A percentile compares a stretch with the other conserved stretches of the same genome.
phyloP scores from a whole-genome alignment of 2,113 vertebrate genomes.

The Alosa alosa region DNA sequence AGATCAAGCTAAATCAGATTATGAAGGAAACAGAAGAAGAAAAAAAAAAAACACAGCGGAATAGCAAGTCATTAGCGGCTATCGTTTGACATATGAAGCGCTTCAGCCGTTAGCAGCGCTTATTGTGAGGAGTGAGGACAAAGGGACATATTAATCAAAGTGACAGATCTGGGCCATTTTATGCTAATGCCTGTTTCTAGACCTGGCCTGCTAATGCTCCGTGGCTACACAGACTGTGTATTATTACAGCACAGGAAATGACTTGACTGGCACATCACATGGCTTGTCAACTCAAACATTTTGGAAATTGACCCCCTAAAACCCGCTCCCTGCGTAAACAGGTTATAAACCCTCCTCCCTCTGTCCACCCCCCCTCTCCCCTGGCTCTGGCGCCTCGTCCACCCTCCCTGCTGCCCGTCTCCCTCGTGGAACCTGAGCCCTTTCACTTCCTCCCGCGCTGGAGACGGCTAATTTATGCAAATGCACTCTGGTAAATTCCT shows the following conservation, averaged over 20 bases:
- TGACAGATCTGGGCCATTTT: conserved; percentile 87
- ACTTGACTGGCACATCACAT: conserved; percentile 79
- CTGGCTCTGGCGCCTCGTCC: not conserved
- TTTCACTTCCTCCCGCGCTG: conserved; percentile 43
- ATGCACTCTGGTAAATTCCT: conserved; percentile 59
- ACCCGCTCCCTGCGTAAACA: conserved; percentile 53
- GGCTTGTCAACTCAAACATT: conserved; percentile 56
- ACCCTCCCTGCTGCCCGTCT: not conserved
- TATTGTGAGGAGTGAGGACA: conserved; percentile 84
- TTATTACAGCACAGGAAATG: conserved; percentile 83
- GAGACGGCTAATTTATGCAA: conserved; percentile 66
- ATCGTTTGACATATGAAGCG: conserved; percentile 82
- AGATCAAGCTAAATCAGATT: not conserved
- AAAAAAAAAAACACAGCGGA: conserved; percentile 81
- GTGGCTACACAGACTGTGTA: conserved; percentile 75
- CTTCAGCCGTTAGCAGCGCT: conserved; percentile 84
- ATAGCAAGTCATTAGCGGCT: conserved; percentile 80
- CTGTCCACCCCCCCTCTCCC: not conserved
- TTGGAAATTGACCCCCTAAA: conserved; percentile 44
- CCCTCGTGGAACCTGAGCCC: conserved; percentile 31
- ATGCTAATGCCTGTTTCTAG: conserved; percentile 77
- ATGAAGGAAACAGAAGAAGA: conserved; percentile 74
- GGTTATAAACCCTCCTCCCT: conserved; percentile 18
- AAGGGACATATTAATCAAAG: conserved; percentile 87
- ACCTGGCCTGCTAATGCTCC: conserved; percentile 74